Evolutionary conservation across 2,797 vertebrate species (phyloP).

Genomic region (Eleutherodactylus coqui): DNA sequence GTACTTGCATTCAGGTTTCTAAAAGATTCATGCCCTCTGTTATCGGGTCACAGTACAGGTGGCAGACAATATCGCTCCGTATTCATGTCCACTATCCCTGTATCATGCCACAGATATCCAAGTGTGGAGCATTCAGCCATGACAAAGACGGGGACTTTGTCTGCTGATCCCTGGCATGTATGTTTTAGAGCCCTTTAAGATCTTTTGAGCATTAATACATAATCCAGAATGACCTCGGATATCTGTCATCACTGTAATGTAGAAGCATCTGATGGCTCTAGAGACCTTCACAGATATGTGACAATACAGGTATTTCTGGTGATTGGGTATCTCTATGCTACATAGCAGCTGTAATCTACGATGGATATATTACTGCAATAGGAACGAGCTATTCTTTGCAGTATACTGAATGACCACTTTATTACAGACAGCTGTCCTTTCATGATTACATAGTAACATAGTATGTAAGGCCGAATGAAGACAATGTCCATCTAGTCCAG

Average conservation of each 20-base stretch:
- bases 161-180: not conserved
- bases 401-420: too few relatives aligned
- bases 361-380: not conserved
- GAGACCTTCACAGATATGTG: not conserved
- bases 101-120: not conserved
- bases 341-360: not conserved
- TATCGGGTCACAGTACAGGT: not conserved
- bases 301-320: not conserved
- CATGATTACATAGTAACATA: too few relatives aligned
- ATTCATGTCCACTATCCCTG: not conserved
- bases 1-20: not conserved
- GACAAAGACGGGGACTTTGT: not conserved
- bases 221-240: not conserved
- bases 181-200: not conserved
- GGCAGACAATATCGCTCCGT: not conserved
- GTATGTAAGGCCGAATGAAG: too few relatives aligned
- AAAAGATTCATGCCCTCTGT: not conserved
- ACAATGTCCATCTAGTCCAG: too few relatives aligned
- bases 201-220: not conserved
- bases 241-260: not conserved
- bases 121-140: not conserved
- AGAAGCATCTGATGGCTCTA: not conserved
- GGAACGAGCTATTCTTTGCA: not conserved
- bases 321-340: not conserved
- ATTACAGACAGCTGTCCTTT: too few relatives aligned